Base-by-base conservation (phyloP, 2,113 vertebrate genomes). In the Xenopus laevis region DNA sequence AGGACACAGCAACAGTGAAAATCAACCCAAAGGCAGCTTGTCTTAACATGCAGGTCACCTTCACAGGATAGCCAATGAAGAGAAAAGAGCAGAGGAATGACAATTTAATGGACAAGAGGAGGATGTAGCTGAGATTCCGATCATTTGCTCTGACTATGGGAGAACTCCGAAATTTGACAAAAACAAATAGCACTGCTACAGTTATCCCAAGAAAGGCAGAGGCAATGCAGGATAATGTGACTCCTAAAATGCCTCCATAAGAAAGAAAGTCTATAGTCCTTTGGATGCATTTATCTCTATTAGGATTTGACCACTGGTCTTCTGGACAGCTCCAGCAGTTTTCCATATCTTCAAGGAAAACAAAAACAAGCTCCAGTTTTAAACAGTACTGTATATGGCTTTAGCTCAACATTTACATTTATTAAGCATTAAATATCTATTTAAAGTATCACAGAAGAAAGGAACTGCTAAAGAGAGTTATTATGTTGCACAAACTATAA, bases 241-340 rank as follows among this genome's bases (percentile, higher is more conserved):
- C 81, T 68, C 83, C 10, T 76, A 33, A 13, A 85, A 66, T 33
- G 86, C 81, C 44, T 90, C 91, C 84, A 92, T 77, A 0, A 84
- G 79, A 55, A 9, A 55, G 11, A 55, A 55, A 55, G 17, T 55
- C 53, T n/a, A 55, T n/a, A 1, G 53, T 55, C 17, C 9, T 55
- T 55, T 55, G 13, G 17, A 55, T n/a, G 16, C 53, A 55, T 16
- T 55, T 16, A 55, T 16, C 17, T n/a, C 18, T 55, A 9, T 8
- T n/a, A 9, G 17, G 15, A 8, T 55, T 55, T 8, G 53, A 55
- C 53, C 53, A 55, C 1, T n/a, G 1, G 1, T 55, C 53, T 55
- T 55, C 53, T 55, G 53, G 17, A n/a, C 53, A 55, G 8, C 8
- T 16, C 15, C 13, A 8, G 17, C 53, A 55, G 8, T 55, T 7